These are phyloP conservation scores for Lordiphosa clarofinis DNA, from an alignment of 1,140 invertebrate species.

Conservation along the genomic window DNA sequence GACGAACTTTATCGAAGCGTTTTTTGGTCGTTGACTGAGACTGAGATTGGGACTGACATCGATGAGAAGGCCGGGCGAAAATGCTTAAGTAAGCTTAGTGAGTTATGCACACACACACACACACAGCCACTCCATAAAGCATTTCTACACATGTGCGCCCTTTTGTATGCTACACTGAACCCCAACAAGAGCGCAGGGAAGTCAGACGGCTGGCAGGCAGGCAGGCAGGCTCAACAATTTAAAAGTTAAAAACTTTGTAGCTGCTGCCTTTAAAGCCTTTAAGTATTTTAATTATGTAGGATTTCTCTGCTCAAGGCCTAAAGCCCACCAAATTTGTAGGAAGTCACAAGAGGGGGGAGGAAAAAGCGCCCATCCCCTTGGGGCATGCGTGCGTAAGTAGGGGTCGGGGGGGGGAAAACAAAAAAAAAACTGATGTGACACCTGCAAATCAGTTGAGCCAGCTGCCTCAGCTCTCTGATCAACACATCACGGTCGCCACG, in stretches of 20 bases:
- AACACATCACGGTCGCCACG: conserved; percentile 3
- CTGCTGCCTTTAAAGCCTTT: conserved; percentile 69
- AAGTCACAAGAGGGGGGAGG: conserved; percentile 5
- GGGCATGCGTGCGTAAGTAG: conserved; percentile 2
- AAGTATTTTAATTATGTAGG: conserved; percentile 78
- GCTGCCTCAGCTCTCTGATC: conserved; percentile 25
- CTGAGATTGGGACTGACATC: conserved; percentile 45
- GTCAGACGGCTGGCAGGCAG: background rate
- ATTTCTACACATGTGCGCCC: conserved; percentile 69
- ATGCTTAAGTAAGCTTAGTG: conserved; percentile 72
- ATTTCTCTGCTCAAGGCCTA: conserved; percentile 50
- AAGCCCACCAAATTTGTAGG: conserved; percentile 64
- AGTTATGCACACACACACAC: conserved; percentile 36
- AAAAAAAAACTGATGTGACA: conserved; percentile 62
- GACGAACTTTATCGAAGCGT: conserved; percentile 41
- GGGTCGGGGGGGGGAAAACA: conserved; percentile 37
- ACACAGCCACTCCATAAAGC: conserved; percentile 42
- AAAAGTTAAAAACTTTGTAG: conserved; percentile 68
- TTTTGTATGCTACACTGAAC: conserved; percentile 43
- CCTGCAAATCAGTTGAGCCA: conserved; percentile 60
- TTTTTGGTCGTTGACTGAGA: conserved; percentile 27
- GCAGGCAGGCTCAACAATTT: conserved; percentile 50
- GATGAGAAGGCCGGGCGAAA: conserved; percentile 41
- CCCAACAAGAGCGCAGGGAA: conserved; percentile 14
- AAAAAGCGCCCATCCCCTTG: background rate